These are phyloP conservation scores for Terrapene triunguis DNA, from an alignment of 2,113 vertebrate genomes.

Conservation along the genomic window DNA sequence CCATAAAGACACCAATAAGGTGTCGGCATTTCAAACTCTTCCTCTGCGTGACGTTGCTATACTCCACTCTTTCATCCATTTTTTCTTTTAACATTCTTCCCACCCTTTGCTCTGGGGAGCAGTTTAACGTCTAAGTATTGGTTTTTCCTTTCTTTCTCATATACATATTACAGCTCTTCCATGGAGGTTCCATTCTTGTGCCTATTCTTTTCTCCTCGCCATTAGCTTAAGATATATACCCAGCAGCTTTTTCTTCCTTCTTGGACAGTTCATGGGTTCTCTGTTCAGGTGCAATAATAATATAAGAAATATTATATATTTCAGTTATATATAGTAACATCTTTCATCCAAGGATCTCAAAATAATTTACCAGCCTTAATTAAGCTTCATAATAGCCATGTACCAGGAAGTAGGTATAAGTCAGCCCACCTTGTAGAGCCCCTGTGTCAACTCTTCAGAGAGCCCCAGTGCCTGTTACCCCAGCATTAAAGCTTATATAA, in stretches of 20 bases:
- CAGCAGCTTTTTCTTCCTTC: constrained; percentile 41
- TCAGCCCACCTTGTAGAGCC: rapidly evolving
- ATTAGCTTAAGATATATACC: constrained; percentile 13
- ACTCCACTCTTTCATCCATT: neutral
- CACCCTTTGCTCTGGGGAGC: constrained; percentile 28
- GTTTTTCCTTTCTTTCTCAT: constrained; percentile 25
- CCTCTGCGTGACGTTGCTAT: constrained; percentile 19
- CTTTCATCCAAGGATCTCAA: neutral
- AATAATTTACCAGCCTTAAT: neutral
- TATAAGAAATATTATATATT: neutral
- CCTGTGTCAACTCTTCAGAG: neutral
- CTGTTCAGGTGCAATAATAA: neutral
- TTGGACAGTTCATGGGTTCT: neutral
- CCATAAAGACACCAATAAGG: neutral
- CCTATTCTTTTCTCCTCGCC: constrained; percentile 58
- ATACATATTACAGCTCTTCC: constrained; percentile 34
- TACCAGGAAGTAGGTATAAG: neutral
- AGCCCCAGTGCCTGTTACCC: neutral
- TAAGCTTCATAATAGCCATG: neutral
- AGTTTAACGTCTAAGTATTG: constrained; percentile 23
- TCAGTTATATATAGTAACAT: neutral
- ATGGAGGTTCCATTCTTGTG: constrained; percentile 56
- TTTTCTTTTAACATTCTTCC: neutral
- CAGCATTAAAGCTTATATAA: neutral
- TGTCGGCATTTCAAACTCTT: constrained; percentile 47